Evolutionary conservation across 2,113 vertebrate genomes (phyloP), one percentile per base, ranked within the genome.

Genomic region (Cyrtonyx montezumae): DNA sequence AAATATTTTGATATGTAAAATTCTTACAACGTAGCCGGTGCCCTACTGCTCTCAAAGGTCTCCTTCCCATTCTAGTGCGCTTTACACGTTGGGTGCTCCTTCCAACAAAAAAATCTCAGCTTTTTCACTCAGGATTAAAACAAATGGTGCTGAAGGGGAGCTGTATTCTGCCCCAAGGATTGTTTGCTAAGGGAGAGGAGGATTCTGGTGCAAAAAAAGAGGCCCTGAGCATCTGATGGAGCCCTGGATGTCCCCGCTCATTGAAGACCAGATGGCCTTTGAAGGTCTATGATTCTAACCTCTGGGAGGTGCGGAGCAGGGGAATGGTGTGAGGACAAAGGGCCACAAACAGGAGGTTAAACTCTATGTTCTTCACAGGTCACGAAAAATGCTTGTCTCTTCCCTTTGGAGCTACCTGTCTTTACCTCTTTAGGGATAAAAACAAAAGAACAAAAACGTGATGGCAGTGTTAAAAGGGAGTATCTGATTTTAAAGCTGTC

Each of bases 341-440:
- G 6, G 46, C 22, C 2, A 19, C 9, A 16, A 81, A 23, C 34
- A 36, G 26, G 21, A 30, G 42, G 42, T 20, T 20, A 55, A 80
- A 40, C 0, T 0, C 9, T 19, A 2, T n/a, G 9, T 42, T 81
- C 25, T 8, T 34, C 37, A 37, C 28, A 61, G 13, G 34, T 16
- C 11, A 25, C 37, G 51, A 5, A 42, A 71, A 42, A 61, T n/a
- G 30, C 18, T 66, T 48, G 13, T 8, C 8, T 5, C 5, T 68
- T 16, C 7, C 6, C 51, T 88, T 84, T 59, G 10, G n/a, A 76
- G 37, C 20, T 32, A 45, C 15, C 12, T 30, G 12, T 28, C 16
- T 63, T 34, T 58, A 25, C 23, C 20, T 20, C 21, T 13, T 10
- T 6, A n/a, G 17, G 12, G 36, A 56, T 40, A 46, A 51, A 43